Evolutionary conservation across 2,797 vertebrate genomes (phyloP), one percentile per base, ranked within the genome.

Genomic region (Anabas testudineus): DNA sequence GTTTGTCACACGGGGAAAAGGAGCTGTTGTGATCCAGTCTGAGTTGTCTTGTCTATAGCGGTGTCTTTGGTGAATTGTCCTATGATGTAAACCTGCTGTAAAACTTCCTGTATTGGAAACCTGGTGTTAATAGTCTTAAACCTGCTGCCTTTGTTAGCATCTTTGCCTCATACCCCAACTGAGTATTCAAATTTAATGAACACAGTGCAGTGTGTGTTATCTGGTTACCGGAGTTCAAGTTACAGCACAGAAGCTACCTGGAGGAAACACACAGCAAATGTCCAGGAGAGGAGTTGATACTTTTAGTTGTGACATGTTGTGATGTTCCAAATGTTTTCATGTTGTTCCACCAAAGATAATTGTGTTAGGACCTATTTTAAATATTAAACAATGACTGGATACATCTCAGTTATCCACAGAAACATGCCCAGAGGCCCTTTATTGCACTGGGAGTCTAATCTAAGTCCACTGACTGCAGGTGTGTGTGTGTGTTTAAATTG

Each of bases 171-270:
- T 85, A 52, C 53, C 45, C 81, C 77, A 68, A 66, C 70, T 53
- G 78, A 74, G 81, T 84, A 93, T 94, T 92, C 83, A 95, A 93
- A 84, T 93, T 95, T 95, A 94, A 95, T 95, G 94, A 95, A 84
- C 84, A 55, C 83, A 39, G 79, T 39, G 59, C 75, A 43, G 82
- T 36, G 71, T 73, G 84, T 61, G 83, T 78, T 85, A 93, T 95
- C 92, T 84, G 64, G 93, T 95, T 95, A 93, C 94, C 69, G 66
- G 85, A 81, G 30, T 85, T 93, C 88, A 49, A 46, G 78, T 95
- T 95, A 92, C 94, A 73, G 7, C 24, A 68, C 71, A 42, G 48
- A 48, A 65, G 81, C 71, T 67, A 49, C 65, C 62, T 63, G 22
- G 58, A 46, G 65, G 49, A 60, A 53, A 71, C 51, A 34, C 42